phyloP scores from a whole-genome alignment of 1,140 invertebrate species.

The Ceratosolen fusciceps region DNA sequence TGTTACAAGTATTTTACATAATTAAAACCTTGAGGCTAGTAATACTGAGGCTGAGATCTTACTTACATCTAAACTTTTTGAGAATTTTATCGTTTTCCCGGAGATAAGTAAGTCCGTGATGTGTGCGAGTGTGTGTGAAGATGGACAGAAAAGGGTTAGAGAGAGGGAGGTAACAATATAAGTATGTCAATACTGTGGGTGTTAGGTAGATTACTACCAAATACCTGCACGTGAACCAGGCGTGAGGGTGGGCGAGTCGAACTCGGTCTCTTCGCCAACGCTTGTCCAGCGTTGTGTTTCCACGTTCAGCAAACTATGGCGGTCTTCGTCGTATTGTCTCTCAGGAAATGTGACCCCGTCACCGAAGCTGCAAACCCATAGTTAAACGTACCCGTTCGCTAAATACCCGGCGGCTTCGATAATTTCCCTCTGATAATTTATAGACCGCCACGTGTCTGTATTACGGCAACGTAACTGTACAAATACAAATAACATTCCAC shows the following conservation, averaged over 20 bases:
- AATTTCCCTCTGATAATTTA: not conserved
- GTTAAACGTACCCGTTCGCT: constrained; percentile 5
- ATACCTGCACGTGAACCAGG: constrained; percentile 63
- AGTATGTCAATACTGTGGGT: not conserved
- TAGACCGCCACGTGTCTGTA: not conserved
- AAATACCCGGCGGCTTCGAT: not conserved
- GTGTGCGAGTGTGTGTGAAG: not conserved
- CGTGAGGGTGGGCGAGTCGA: constrained; percentile 63
- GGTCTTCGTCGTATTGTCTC: constrained; percentile 84
- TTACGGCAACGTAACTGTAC: constrained; percentile 39
- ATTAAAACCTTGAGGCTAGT: not conserved
- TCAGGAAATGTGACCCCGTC: constrained; percentile 90
- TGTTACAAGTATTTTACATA: too few relatives aligned
- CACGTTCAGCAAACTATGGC: constrained; percentile 79
- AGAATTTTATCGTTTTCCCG: too few relatives aligned
- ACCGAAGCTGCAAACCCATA: constrained; percentile 78
- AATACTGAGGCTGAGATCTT: too few relatives aligned
- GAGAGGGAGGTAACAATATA: not conserved
- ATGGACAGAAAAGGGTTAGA: not conserved
- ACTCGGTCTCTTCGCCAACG: constrained; percentile 66
- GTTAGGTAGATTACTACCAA: constrained; percentile 56
- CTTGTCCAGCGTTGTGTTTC: constrained; percentile 67
- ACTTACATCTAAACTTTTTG: too few relatives aligned
- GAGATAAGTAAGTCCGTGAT: too few relatives aligned
- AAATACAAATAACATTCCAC: not conserved